Percentiles rank a stretch among this genome's conserved stretches.
Conservation (phyloP, 2,113 vertebrate species). For the Philantomba maxwellii region DNA sequence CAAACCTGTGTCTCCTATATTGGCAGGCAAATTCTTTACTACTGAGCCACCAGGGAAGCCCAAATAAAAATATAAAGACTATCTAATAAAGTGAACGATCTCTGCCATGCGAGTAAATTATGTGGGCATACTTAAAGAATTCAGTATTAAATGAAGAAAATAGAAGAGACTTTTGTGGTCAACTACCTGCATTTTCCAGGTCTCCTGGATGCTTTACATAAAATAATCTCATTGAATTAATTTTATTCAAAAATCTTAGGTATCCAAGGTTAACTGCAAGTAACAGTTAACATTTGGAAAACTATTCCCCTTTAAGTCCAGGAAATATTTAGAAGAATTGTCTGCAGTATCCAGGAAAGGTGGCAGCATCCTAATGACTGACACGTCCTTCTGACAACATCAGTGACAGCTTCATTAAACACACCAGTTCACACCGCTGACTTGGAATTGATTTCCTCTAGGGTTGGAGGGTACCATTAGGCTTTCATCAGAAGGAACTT, state of each 20-base stretch:
- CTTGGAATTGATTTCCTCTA: neutral
- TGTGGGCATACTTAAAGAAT: neutral
- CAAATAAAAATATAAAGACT: neutral
- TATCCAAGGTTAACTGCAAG: neutral
- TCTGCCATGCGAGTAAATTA: neutral
- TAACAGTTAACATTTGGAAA: neutral
- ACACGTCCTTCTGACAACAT: rapidly evolving
- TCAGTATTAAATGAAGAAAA: neutral
- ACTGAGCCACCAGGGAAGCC: neutral
- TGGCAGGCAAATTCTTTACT: neutral
- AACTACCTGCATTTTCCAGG: neutral
- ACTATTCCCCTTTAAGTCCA: neutral
- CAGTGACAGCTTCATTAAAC: neutral
- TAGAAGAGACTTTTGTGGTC: neutral
- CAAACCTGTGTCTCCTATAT: neutral
- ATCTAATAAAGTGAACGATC: neutral
- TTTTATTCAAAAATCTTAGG: neutral
- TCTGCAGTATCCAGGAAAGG: neutral
- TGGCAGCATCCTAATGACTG: neutral
- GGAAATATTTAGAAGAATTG: neutral
- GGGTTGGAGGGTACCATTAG: neutral
- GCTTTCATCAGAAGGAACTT: neutral
- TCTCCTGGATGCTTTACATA: neutral
- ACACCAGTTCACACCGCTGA: neutral
- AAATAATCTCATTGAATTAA: neutral